phyloP scores from a whole-genome alignment of 30 jellyfish, hydroid and myxozoan species.

The Hydractinia echinata region DNA sequence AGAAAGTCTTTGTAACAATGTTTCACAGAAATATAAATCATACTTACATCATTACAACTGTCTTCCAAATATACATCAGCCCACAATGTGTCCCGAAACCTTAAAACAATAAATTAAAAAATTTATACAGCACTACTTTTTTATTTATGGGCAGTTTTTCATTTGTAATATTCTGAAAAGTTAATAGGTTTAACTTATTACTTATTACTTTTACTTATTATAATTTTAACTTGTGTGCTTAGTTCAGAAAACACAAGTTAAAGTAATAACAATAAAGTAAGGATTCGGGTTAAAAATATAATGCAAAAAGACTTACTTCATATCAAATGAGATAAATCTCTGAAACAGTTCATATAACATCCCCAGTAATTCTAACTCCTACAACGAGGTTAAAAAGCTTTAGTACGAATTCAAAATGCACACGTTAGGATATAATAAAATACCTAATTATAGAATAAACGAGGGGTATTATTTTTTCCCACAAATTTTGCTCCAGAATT shows the following conservation, averaged over 20 bases:
- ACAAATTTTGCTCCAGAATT: too few species aligned
- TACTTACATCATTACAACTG: background rate
- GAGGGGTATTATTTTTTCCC: too few species aligned
- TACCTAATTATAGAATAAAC: too few species aligned
- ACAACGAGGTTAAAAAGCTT: background rate
- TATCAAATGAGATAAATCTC: slow-evolving; percentile 58
- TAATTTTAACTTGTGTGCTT: too few species aligned
- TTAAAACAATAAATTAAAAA: background rate
- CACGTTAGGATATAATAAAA: background rate
- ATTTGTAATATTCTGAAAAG: background rate
- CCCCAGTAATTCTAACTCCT: slow-evolving; percentile 70
- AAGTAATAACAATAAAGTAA: too few species aligned
- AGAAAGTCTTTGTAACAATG: too few species aligned
- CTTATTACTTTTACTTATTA: too few species aligned
- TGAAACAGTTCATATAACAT: slow-evolving; percentile 72
- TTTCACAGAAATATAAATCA: too few species aligned
- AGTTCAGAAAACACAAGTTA: too few species aligned
- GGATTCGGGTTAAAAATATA: too few species aligned
- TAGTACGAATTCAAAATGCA: background rate
- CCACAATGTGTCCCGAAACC: slow-evolving; percentile 23
- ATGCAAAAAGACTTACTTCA: slow-evolving; percentile 36
- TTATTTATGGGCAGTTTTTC: too few species aligned
- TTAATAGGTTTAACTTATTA: too few species aligned
- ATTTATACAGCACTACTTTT: background rate
- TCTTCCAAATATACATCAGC: slow-evolving; percentile 12